Evolutionary conservation across 2,888 invertebrate species (phyloP), one percentile per base, ranked within the genome.

Genomic region (Pseudolycoriella hygida): DNA sequence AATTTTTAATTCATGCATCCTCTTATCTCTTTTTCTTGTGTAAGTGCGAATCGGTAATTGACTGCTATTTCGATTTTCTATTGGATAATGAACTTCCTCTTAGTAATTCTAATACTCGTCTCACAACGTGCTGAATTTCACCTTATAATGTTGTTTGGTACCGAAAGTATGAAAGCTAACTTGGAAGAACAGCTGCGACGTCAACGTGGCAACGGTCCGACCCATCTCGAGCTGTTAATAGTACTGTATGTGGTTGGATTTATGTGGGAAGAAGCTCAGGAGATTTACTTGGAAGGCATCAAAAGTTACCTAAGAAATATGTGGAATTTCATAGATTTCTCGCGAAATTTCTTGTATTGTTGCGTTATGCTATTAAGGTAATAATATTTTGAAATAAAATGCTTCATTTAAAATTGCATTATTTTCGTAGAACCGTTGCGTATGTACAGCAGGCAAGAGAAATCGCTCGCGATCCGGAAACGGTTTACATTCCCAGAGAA

Each of bases 311-410:
- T 92, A 20, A 73, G 86, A 25, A 89, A 96, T 61, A 77, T 94
- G 74, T 96, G 94, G 94, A 96, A 96, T 64, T 87, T 93, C 57
- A 86, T 96, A 44, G 94, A 96, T 67, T 93, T 93, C 60, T 81
- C 84, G 4, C 76, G 92, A 39, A 94, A 94, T 65, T 77, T 78
- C 1, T 69, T 94, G 2, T 96, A 94, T 62, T 73, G 83, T 38
- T 70, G 74, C 3, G 85, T 85, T 8, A 72, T 74, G 30, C 57
- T 82, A 20, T 64, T 88, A 4, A 67, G 75, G 55, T 67, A 17
- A 40, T 3, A 42, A 20, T 14, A 18, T 19, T 10, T 3, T 40
- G 17, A 40, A 54, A 55, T 50, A 37, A 32, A 17, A 1, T 4
- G 17, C 25, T 8, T 8, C 19, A 14, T 18, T 38, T 32, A 38